These are phyloP conservation scores for Pherbina coryleti DNA, from an alignment of 2,888 invertebrate genomes.

Conservation along the genomic window DNA sequence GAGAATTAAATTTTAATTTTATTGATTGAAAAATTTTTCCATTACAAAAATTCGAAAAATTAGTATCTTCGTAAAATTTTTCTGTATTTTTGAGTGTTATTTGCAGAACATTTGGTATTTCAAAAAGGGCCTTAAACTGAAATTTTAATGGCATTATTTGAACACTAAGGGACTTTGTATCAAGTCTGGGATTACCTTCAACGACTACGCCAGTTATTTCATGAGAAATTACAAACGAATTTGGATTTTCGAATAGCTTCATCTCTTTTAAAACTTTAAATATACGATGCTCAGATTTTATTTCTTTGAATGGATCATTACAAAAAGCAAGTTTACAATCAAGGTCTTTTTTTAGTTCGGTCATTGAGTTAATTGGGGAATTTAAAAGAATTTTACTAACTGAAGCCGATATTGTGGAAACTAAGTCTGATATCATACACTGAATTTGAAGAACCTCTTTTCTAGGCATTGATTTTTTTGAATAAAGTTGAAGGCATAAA, in stretches of 20 bases:
- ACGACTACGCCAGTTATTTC: constrained; percentile 26
- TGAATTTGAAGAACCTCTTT: not conserved
- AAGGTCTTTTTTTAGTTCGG: constrained; percentile 25
- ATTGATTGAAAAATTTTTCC: not conserved
- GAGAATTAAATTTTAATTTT: not conserved
- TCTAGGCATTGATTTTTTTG: constrained; percentile 14
- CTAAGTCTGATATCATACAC: not conserved
- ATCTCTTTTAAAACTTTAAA: constrained; percentile 39
- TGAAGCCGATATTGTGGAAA: not conserved
- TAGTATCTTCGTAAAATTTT: not conserved
- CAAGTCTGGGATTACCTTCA: constrained; percentile 37
- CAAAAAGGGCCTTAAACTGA: constrained; percentile 37
- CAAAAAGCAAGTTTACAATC: constrained; percentile 37
- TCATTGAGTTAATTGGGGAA: not conserved
- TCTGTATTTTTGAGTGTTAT: constrained; percentile 29
- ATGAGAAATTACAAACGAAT: constrained; percentile 25
- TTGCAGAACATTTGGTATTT: constrained; percentile 35
- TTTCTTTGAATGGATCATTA: constrained; percentile 42
- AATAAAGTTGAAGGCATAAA: not conserved
- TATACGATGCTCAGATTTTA: constrained; percentile 39
- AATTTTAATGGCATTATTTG: constrained; percentile 41
- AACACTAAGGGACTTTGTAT: constrained; percentile 14
- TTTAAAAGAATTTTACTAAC: not conserved
- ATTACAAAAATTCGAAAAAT: too few species aligned
- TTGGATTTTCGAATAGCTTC: constrained; percentile 40